Conservation (phyloP, 2,113 vertebrate genomes). For the Catharus minimus region DNA sequence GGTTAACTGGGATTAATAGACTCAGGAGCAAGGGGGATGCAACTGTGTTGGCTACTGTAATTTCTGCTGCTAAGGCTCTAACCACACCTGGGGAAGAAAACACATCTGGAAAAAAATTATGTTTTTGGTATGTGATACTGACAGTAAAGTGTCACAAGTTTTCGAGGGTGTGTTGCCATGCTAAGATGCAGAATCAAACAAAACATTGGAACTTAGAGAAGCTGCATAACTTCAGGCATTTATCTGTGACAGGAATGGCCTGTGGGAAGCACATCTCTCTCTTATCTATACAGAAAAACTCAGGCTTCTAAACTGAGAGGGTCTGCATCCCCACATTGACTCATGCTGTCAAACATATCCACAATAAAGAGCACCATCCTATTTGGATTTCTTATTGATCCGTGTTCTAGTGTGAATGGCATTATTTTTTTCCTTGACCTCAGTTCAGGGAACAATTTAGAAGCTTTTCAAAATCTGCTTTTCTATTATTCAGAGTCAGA, state of each 20-base stretch:
- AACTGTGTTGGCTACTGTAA: not conserved
- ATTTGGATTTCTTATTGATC: not conserved
- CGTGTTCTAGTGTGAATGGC: not conserved
- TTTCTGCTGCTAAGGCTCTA: not conserved
- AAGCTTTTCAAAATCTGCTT: not conserved
- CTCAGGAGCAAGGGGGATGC: not conserved
- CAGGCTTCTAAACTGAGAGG: not conserved
- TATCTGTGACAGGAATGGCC: not conserved
- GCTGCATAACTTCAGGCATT: not conserved
- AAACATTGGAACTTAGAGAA: not conserved
- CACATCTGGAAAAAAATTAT: not conserved
- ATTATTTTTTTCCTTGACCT: constrained; percentile 5
- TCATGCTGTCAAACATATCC: not conserved
- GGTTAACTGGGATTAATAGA: not conserved
- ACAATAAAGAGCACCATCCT: not conserved
- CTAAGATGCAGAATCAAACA: not conserved
- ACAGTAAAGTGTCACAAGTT: not conserved
- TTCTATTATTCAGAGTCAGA: not conserved
- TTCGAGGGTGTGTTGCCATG: not conserved
- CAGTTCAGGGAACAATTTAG: not conserved
- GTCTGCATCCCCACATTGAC: not conserved
- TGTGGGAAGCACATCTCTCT: not conserved
- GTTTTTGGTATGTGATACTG: not conserved
- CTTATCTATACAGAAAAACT: not conserved
- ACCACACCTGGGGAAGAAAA: not conserved